phyloP scores from a whole-genome alignment of 1,140 invertebrate genomes.

The Tetramorium simillimum region DNA sequence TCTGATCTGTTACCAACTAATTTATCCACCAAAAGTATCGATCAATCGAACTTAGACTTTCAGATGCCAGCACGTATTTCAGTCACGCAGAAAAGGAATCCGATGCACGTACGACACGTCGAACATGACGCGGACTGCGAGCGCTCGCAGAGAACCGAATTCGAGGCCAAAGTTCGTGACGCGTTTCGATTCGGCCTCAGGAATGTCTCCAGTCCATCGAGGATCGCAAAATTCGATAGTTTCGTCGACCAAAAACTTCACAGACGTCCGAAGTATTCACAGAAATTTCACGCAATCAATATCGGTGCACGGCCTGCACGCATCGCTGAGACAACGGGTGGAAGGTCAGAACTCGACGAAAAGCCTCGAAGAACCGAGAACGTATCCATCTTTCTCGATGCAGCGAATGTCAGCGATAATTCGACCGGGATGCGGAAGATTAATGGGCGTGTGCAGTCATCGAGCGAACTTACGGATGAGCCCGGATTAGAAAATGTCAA shows the following conservation, averaged over 20 bases:
- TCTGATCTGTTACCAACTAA: background rate
- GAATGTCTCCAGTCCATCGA: constrained; percentile 15
- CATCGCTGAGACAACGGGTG: background rate
- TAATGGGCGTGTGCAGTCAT: constrained; percentile 10
- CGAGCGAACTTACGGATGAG: background rate
- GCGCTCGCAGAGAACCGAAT: background rate
- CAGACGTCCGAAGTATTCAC: background rate
- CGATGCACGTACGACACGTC: constrained; percentile 32
- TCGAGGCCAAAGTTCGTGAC: background rate
- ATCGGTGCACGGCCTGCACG: background rate
- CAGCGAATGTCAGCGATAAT: constrained; percentile 17
- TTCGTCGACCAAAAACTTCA: background rate
- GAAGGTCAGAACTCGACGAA: background rate
- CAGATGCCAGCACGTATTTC: constrained; percentile 29
- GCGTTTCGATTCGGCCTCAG: constrained; percentile 6
- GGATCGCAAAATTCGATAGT: background rate
- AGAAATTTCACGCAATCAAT: constrained; percentile 9
- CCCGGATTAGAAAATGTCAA: background rate
- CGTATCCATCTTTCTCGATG: constrained; percentile 12
- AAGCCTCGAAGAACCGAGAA: background rate
- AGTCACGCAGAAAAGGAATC: constrained; percentile 44
- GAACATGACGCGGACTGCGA: background rate
- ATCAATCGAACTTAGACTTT: background rate
- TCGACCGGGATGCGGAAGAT: constrained; percentile 17
- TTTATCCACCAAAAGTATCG: background rate